These are phyloP conservation scores for Thereva nobilitata DNA, from an alignment of 2,888 invertebrate genomes.

Conservation along the genomic window DNA sequence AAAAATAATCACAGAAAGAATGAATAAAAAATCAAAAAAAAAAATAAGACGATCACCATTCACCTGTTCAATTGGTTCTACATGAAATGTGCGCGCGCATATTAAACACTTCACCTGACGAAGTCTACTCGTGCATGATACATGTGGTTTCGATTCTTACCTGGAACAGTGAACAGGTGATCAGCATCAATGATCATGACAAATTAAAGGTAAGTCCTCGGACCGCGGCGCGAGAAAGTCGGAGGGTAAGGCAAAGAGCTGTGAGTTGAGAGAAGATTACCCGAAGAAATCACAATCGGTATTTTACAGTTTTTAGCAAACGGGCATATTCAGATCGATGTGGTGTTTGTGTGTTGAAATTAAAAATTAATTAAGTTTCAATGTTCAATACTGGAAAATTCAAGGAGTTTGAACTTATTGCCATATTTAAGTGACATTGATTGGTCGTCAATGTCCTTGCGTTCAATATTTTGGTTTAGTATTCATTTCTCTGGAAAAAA, in stretches of 20 bases:
- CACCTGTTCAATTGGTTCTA: conserved; percentile 30
- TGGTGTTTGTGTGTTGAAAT: background rate
- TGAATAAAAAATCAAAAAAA: no score
- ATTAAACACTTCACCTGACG: conserved; percentile 19
- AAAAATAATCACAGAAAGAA: no score
- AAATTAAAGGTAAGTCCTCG: conserved; percentile 16
- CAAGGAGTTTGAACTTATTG: no score
- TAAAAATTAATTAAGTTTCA: no score
- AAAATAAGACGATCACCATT: background rate
- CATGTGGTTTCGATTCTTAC: conserved; percentile 29
- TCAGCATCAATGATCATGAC: conserved; percentile 32
- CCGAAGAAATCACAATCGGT: conserved; percentile 22
- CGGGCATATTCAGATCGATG: no score
- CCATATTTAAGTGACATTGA: no score
- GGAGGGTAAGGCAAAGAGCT: background rate
- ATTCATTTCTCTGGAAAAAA: no score
- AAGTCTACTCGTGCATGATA: conserved; percentile 36
- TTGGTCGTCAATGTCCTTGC: no score
- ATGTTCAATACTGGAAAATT: no score
- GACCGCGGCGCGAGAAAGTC: background rate
- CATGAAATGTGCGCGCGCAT: conserved; percentile 34
- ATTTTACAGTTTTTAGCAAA: conserved; percentile 24
- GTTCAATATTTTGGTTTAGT: no score
- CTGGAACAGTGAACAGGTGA: conserved; percentile 31
- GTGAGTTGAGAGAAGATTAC: conserved; percentile 17